Percentiles rank a stretch among this genome's conserved stretches.
These are phyloP conservation scores for Cathartes aura DNA, from an alignment of 2,113 vertebrate species.

Conservation along the genomic window DNA sequence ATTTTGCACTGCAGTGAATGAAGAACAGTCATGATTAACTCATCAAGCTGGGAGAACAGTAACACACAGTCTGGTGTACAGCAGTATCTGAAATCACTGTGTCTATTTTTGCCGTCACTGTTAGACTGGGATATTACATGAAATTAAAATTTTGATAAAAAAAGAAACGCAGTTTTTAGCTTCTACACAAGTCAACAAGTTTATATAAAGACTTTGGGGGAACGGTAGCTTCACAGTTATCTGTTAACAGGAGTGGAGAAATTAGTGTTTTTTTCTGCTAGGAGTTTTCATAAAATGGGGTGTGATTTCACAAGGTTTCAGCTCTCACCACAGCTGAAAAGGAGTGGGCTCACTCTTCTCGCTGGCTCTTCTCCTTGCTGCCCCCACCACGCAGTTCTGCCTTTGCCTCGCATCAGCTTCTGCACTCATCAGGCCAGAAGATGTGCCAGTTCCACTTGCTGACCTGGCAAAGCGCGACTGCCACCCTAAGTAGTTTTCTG, in stretches of 20 bases:
- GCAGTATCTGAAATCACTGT: neutral
- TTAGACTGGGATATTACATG: neutral
- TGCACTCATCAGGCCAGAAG: neutral
- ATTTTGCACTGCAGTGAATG: neutral
- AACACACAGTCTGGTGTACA: neutral
- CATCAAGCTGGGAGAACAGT: neutral
- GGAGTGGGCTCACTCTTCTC: neutral
- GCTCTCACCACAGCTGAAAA: neutral
- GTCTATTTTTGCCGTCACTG: constrained; percentile 1
- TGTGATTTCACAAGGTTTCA: constrained; percentile 13
- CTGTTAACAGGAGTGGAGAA: neutral
- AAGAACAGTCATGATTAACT: neutral
- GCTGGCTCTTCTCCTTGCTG: neutral
- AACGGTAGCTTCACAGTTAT: neutral
- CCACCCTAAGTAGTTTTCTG: neutral
- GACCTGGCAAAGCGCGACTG: neutral
- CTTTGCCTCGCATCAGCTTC: neutral
- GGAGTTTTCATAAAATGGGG: neutral
- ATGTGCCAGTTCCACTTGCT: neutral
- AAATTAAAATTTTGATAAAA: neutral
- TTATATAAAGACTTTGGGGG: neutral
- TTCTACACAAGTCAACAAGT: neutral
- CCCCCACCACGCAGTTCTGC: neutral
- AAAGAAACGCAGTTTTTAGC: neutral
- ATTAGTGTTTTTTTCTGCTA: neutral